Base-by-base conservation (phyloP, 1,140 invertebrate genomes). In the Drosophila serrata region DNA sequence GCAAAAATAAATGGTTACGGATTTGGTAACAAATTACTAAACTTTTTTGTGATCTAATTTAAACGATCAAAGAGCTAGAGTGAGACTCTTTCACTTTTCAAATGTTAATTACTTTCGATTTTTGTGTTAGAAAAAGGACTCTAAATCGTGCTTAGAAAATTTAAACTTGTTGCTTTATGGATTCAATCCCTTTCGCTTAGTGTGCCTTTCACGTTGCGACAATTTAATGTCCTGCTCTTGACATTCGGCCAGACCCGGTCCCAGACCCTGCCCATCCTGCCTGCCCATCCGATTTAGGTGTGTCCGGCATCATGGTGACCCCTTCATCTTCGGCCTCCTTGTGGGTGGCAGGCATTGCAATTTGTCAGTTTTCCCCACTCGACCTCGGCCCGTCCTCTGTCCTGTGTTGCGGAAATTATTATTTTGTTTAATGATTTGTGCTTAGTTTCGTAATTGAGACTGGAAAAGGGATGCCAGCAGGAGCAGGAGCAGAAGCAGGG, bases 381-480 rank as follows among this genome's bases (percentile, higher is more conserved):
- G 39, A 17, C 40, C 43, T 40, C 39, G 24, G 24, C 29, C 17
- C 40, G 72, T 56, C 51, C 53, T 49, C 53, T 46, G 73, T 63
- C 73, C 62, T 67, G 45, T 58, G 61, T 90, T 84, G 81, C 77
- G 85, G 84, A 88, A 90, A 88, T 88, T 88, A 88, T 88, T 88
- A 88, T 88, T 88, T 90, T 88, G 84, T 88, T 88, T 90, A 88
- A 88, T 88, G 84, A 88, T 88, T 88, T 88, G 84, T 88, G 84
- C 77, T 88, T 88, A 75, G 78, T 81, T 82, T 85, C 64, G 84
- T 90, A 88, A 88, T 88, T 88, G 85, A 72, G 81, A 75, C 69
- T 57, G 64, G 49, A 59, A 49, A 58, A 40, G 68, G 68, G 29
- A 48, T 53, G 65, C 27, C 24, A n/a, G n/a, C n/a, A n/a, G n/a